phyloP scores from a whole-genome alignment of 2,888 invertebrate species.

The Cantharis rufa region DNA sequence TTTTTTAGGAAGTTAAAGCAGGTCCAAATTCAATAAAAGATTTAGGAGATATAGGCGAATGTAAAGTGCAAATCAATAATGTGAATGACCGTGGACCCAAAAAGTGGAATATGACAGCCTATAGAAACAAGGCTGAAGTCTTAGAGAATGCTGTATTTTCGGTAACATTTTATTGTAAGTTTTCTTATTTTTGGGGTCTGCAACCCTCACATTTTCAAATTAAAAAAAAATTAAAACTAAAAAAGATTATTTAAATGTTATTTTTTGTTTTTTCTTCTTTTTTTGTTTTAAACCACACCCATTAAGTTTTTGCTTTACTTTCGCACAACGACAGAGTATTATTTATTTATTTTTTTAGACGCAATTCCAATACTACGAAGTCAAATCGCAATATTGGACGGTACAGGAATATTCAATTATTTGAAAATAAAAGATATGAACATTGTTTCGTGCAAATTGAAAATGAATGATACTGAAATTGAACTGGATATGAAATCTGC shows the following conservation, averaged over 20 bases:
- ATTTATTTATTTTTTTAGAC: background rate
- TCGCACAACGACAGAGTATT: too few species aligned
- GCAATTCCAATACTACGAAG: background rate
- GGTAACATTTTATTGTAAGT: background rate
- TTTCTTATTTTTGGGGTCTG: background rate
- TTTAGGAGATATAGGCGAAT: background rate
- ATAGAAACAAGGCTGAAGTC: background rate
- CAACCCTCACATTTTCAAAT: too few species aligned
- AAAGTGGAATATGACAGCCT: background rate
- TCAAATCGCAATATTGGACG: background rate
- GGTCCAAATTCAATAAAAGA: background rate
- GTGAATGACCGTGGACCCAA: background rate
- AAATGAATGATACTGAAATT: background rate
- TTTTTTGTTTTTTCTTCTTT: too few species aligned
- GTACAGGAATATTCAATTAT: background rate
- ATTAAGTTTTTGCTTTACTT: too few species aligned
- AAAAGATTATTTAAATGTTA: too few species aligned
- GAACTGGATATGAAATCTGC: background rate
- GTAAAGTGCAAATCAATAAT: background rate
- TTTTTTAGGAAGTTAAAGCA: background rate
- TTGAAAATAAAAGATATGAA: background rate
- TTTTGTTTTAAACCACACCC: too few species aligned
- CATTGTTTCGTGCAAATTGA: background rate
- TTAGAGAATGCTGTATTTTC: background rate
- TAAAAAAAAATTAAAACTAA: too few species aligned